Conservation (phyloP, 2,113 vertebrate genomes). For the Zosterops pallidus region DNA sequence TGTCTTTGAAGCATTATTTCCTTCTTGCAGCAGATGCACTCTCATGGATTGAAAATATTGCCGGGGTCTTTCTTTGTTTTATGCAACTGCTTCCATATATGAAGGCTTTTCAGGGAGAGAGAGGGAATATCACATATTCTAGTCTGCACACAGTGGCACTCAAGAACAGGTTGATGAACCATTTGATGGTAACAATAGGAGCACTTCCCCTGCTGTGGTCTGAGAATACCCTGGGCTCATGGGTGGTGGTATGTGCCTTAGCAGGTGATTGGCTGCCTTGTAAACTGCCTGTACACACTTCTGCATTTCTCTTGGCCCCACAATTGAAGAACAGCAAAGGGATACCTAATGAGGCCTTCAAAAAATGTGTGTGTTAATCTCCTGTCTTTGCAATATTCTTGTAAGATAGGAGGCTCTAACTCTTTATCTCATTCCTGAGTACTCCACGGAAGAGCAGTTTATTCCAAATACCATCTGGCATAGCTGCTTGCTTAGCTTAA, state of each 20-base stretch:
- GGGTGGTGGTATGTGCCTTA: fast-evolving
- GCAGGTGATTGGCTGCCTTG: background rate
- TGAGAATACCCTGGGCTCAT: background rate
- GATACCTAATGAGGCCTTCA: fast-evolving
- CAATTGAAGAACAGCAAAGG: background rate
- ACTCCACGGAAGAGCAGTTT: background rate
- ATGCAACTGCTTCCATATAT: background rate
- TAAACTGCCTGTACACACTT: background rate
- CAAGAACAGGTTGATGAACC: background rate
- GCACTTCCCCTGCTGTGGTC: background rate
- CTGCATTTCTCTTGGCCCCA: background rate
- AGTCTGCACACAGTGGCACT: background rate
- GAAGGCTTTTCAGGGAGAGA: background rate
- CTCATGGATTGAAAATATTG: background rate
- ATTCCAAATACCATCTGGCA: background rate
- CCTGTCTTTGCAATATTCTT: background rate
- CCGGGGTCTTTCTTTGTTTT: background rate
- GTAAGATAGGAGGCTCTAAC: background rate
- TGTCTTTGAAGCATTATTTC: background rate
- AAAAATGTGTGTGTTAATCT: background rate
- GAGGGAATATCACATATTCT: background rate
- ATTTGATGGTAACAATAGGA: fast-evolving
- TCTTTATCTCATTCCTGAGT: background rate
- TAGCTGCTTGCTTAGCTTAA: background rate
- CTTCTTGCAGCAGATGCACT: background rate